Conservation (phyloP, 2,888 invertebrate species). For the Nymphalis urticae region DNA sequence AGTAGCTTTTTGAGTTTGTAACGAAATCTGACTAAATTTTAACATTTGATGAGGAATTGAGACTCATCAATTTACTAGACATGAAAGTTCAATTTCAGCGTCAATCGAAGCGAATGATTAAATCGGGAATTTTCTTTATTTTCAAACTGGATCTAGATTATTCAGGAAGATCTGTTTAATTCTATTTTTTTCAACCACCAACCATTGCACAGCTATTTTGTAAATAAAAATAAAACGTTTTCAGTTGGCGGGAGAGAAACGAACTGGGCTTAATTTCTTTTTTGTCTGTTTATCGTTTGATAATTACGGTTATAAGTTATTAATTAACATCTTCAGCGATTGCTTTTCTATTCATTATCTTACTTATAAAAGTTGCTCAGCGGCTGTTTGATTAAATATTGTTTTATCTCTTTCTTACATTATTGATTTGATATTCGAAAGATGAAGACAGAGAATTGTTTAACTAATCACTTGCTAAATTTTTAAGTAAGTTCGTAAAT, state of each 20-base stretch:
- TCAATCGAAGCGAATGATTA: conserved; percentile 45
- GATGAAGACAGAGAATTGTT: too few relatives aligned
- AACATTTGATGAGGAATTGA: conserved; percentile 27
- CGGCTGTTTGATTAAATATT: too few relatives aligned
- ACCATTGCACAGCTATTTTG: conserved; percentile 1
- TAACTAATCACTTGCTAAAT: too few relatives aligned
- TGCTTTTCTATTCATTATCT: too few relatives aligned
- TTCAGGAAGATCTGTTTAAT: conserved; percentile 24
- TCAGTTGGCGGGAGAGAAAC: not conserved
- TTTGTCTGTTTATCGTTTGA: not conserved
- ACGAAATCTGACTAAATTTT: conserved; percentile 33
- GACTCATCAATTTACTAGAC: conserved; percentile 43
- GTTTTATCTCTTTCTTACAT: too few relatives aligned
- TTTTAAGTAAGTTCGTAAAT: too few relatives aligned
- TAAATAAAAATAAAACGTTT: conserved; percentile 11
- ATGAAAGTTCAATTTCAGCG: conserved; percentile 44
- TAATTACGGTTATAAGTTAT: not conserved
- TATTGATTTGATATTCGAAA: too few relatives aligned
- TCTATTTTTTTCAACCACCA: conserved; percentile 3
- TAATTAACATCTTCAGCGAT: too few relatives aligned
- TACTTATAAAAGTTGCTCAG: too few relatives aligned
- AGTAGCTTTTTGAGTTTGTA: conserved; percentile 15
- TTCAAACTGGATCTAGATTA: conserved; percentile 35
- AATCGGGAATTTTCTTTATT: conserved; percentile 40
- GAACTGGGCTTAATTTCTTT: not conserved